These are phyloP conservation scores for Sceloporus undulatus DNA, from an alignment of 2,113 vertebrate genomes.

Conservation along the genomic window DNA sequence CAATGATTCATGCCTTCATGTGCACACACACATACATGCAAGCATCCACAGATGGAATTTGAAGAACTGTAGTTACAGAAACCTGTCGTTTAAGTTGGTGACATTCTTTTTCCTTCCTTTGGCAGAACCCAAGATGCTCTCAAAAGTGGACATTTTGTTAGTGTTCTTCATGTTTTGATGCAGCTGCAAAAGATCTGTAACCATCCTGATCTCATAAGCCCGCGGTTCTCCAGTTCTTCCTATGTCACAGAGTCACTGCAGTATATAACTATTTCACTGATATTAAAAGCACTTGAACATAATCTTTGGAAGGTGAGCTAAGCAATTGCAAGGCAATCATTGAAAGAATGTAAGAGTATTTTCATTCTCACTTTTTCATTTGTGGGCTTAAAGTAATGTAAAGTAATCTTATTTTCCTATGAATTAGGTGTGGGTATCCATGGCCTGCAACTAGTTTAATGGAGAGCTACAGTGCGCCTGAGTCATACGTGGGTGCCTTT, in stretches of 20 bases:
- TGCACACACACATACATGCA: no score
- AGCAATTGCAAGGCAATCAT: background rate
- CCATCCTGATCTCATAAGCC: constrained; percentile 89
- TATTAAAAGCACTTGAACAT: constrained; percentile 82
- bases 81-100: no score
- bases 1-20: no score
- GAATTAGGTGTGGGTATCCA: no score
- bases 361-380: background rate
- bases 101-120: background rate
- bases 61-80: no score
- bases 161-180: constrained; percentile 92
- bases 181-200: constrained; percentile 92
- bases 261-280: constrained; percentile 85
- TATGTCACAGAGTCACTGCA: constrained; percentile 82
- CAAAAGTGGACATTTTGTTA: constrained; percentile 93
- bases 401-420: no score
- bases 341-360: background rate
- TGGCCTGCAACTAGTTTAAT: no score
- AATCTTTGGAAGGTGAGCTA: constrained; percentile 83
- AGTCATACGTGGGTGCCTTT: no score
- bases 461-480: no score
- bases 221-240: constrained; percentile 81
- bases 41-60: no score
- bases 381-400: background rate
- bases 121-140: constrained; percentile 90